phyloP scores from a whole-genome alignment of 2,797 vertebrate genomes.

The Thalassophryne amazonica region DNA sequence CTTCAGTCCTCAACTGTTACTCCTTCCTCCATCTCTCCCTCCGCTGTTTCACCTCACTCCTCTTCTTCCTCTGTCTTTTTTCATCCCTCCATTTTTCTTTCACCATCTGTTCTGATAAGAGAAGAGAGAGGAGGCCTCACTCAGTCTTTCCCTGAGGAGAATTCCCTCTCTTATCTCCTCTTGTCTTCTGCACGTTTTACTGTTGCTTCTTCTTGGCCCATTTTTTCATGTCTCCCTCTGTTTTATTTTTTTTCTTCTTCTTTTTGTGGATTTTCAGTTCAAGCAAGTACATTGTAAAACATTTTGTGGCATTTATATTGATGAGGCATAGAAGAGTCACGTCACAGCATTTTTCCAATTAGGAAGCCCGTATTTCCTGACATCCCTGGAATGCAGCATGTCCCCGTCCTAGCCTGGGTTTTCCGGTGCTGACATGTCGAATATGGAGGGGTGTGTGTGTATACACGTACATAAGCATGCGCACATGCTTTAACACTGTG shows the following conservation, averaged over 20 bases:
- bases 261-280: neutral
- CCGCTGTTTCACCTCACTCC: neutral
- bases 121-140: slow-evolving; percentile 5
- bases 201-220: neutral
- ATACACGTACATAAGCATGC: neutral
- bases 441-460: neutral
- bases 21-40: neutral
- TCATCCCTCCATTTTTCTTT: neutral
- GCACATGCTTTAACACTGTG: neutral
- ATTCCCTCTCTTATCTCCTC: slow-evolving; percentile 3
- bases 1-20: neutral
- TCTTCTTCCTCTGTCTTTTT: neutral
- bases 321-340: neutral
- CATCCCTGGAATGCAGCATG: slow-evolving; percentile 16
- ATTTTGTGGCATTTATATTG: too few species aligned
- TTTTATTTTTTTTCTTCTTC: neutral
- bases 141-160: slow-evolving; percentile 30
- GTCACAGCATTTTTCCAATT: neutral
- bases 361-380: slow-evolving; percentile 35
- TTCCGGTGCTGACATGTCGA: slow-evolving; percentile 23
- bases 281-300: too few species aligned
- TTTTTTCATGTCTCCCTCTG: neutral
- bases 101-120: slow-evolving; percentile 18
- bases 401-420: slow-evolving; percentile 2
- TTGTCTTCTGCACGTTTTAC: slow-evolving; percentile 15